Percentiles rank a stretch among this genome's conserved stretches.
phyloP scores from a whole-genome alignment of 2,113 vertebrate species.

The Pyxicephalus adspersus region DNA sequence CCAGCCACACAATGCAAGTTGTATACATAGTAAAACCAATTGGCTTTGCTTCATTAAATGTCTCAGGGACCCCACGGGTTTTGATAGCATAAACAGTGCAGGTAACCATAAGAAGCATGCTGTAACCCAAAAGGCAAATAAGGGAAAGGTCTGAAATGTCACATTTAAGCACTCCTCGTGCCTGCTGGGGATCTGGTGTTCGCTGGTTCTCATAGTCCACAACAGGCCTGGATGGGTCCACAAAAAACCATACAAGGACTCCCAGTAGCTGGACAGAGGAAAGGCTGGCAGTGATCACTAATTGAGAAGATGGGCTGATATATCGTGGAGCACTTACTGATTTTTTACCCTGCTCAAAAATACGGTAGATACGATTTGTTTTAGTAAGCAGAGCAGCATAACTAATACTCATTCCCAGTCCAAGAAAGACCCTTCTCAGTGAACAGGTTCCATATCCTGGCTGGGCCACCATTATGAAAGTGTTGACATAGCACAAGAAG shows the following conservation, averaged over 20 bases:
- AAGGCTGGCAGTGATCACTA: conserved; percentile 94
- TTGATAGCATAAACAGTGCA: conserved; percentile 97
- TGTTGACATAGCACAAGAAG: conserved; percentile 93
- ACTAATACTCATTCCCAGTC: conserved; percentile 95
- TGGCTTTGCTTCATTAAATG: conserved; percentile 97
- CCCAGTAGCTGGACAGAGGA: conserved; percentile 93
- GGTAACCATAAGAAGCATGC: conserved; percentile 98
- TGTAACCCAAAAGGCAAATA: conserved; percentile 95
- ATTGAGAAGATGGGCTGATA: conserved; percentile 93
- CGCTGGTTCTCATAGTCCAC: conserved; percentile 97
- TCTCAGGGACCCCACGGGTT: conserved; percentile 92
- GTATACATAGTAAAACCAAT: conserved; percentile 99
- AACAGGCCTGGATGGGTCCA: conserved; percentile 91
- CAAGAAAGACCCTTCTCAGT: conserved; percentile 89
- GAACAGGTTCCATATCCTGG: conserved; percentile 88
- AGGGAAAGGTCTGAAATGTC: conserved; percentile 96
- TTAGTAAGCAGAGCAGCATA: conserved; percentile 95
- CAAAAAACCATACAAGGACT: conserved; percentile 93
- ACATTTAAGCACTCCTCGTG: conserved; percentile 85
- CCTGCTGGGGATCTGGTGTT: conserved; percentile 85
- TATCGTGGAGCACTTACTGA: conserved; percentile 90
- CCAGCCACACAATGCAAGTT: conserved; percentile 96
- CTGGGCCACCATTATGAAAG: conserved; percentile 93
- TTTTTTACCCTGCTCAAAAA: conserved; percentile 96
- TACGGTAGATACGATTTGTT: conserved; percentile 97